These are phyloP conservation scores for Phocoena sinus DNA, from an alignment of 2,113 vertebrate species.

Conservation along the genomic window DNA sequence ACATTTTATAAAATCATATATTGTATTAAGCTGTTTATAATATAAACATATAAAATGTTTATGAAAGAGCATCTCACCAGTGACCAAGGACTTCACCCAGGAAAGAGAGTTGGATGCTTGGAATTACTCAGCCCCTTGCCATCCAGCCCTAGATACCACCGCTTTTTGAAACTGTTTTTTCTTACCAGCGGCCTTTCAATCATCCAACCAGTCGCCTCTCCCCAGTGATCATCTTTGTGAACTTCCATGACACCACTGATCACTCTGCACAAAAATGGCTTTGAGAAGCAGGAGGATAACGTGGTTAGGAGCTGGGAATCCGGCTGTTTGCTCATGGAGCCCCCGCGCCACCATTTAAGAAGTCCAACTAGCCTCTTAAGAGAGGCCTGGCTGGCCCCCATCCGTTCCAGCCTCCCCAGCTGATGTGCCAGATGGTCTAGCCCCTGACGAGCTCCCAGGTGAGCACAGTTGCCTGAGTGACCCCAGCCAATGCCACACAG, in stretches of 20 bases:
- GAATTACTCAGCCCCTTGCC: neutral
- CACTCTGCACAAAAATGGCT: neutral
- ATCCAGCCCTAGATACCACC: neutral
- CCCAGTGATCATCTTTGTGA: neutral
- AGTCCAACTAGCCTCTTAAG: neutral
- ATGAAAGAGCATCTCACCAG: neutral
- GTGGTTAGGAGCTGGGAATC: neutral
- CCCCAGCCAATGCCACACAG: neutral
- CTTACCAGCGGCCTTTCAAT: neutral
- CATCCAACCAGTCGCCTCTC: neutral
- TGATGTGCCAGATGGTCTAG: neutral
- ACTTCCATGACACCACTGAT: neutral
- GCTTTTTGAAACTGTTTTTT: neutral
- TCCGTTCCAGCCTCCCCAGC: neutral
- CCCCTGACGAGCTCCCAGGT: neutral
- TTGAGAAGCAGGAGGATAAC: neutral
- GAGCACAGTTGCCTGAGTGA: neutral
- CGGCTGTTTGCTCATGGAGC: neutral
- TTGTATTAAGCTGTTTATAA: neutral
- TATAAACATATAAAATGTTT: neutral
- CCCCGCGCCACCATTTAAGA: neutral
- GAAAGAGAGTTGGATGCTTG: neutral
- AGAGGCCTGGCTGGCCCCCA: neutral
- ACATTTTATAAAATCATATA: neutral
- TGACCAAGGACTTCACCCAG: neutral